These are phyloP conservation scores for Brotula barbata DNA, from an alignment of 2,797 vertebrate genomes.

Conservation along the genomic window DNA sequence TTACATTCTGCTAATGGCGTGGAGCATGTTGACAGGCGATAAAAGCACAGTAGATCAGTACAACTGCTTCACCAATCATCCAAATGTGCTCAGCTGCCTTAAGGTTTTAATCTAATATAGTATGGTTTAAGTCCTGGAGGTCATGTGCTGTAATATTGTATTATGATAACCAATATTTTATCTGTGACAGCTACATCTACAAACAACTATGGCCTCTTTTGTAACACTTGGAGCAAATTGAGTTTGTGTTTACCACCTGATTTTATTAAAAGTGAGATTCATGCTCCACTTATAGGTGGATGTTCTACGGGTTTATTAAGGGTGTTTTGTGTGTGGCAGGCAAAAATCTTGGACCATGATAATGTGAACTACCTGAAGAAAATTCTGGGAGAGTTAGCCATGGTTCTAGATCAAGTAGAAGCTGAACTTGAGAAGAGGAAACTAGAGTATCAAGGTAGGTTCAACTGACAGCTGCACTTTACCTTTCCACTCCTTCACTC, in stretches of 20 bases:
- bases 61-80: no score
- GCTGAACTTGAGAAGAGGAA: conserved; percentile 97
- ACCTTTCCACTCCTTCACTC: no score
- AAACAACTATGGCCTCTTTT: not conserved
- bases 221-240: not conserved
- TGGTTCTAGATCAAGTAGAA: conserved; percentile 98
- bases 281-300: no score
- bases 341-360: conserved; percentile 97
- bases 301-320: not conserved
- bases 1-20: not conserved
- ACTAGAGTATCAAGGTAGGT: conserved; percentile 92
- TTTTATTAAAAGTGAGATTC: no score
- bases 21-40: not conserved
- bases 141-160: no score
- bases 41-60: no score
- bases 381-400: conserved; percentile 93
- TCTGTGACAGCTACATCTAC: not conserved
- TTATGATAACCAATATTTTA: not conserved
- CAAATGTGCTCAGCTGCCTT: no score
- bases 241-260: not conserved
- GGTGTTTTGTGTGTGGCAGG: conserved; percentile 71
- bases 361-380: conserved; percentile 98
- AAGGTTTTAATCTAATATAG: conserved; percentile 1
- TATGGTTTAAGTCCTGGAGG: not conserved
- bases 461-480: not conserved